Evolutionary conservation across 2,113 vertebrate species (phyloP).

Genomic region (Tyrannus savana): DNA sequence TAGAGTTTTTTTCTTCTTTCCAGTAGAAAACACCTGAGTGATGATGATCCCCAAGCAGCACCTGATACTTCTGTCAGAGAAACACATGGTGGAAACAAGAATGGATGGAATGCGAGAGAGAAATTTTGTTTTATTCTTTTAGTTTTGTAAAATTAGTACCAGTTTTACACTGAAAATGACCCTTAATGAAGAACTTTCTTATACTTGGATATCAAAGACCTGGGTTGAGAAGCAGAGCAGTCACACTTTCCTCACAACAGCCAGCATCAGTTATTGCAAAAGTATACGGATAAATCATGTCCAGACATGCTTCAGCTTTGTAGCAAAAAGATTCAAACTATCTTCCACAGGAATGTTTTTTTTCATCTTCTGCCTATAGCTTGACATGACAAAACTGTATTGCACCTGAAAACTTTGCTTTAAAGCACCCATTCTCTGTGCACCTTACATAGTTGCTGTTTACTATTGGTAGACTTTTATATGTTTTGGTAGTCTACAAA

Average conservation of each 20-base stretch:
- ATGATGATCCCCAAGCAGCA: neutral
- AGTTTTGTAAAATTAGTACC: neutral
- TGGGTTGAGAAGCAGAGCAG: neutral
- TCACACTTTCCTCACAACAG: neutral
- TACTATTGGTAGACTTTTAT: neutral
- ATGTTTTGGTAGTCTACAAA: neutral
- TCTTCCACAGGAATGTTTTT: neutral
- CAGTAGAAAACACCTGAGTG: neutral
- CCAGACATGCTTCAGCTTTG: neutral
- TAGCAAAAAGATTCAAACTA: neutral
- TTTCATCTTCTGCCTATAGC: neutral
- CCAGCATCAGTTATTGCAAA: neutral
- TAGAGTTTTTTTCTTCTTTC: neutral
- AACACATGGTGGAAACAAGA: rapidly evolving
- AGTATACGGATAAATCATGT: neutral
- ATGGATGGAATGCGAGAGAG: neutral
- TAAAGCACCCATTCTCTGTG: neutral
- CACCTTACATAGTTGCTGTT: neutral
- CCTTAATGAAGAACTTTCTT: neutral
- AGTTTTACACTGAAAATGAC: neutral
- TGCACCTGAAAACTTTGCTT: neutral
- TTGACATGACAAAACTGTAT: neutral
- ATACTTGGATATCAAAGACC: neutral
- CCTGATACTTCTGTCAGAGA: neutral
- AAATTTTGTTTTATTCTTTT: neutral